A percentile compares a stretch with the other conserved stretches of the same genome.
Evolutionary conservation across 2,888 invertebrate genomes (phyloP).

Genomic region (Melieria omissa): DNA sequence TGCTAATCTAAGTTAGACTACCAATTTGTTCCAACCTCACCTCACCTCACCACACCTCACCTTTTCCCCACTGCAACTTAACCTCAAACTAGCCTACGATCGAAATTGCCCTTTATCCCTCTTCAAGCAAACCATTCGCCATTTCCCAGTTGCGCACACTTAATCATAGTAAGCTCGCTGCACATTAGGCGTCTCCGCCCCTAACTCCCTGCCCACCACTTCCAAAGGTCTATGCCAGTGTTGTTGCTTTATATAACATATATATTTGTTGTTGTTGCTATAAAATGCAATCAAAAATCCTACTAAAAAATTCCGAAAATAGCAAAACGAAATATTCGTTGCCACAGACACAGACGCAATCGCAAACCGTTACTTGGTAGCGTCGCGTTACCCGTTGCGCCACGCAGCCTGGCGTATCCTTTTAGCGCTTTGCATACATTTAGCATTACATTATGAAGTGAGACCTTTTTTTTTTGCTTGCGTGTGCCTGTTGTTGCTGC

Average conservation of each 20-base stretch:
- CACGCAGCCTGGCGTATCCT: not conserved
- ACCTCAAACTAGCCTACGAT: no score
- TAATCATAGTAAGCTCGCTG: no score
- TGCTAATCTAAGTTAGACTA: no score
- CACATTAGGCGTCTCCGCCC: no score
- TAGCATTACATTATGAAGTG: conserved; percentile 1
- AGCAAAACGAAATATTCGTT: conserved; percentile 34
- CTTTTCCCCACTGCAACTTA: no score
- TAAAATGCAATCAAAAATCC: conserved; percentile 27
- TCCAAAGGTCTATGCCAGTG: not conserved
- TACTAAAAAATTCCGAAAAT: conserved; percentile 25
- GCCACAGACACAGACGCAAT: not conserved
- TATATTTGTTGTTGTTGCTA: not conserved
- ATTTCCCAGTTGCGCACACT: no score
- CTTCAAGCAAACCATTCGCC: no score
- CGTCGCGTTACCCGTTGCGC: not conserved
- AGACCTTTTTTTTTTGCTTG: conserved; percentile 3
- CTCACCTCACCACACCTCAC: no score
- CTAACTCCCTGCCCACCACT: no score
- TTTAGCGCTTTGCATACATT: not conserved
- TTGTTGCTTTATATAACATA: not conserved
- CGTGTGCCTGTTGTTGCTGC: not conserved
- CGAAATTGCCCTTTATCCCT: no score
- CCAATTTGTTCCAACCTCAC: no score
- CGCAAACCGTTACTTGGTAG: not conserved